These are phyloP conservation scores for Campylorhamphus procurvoides DNA, from an alignment of 2,113 vertebrate genomes.

Conservation along the genomic window DNA sequence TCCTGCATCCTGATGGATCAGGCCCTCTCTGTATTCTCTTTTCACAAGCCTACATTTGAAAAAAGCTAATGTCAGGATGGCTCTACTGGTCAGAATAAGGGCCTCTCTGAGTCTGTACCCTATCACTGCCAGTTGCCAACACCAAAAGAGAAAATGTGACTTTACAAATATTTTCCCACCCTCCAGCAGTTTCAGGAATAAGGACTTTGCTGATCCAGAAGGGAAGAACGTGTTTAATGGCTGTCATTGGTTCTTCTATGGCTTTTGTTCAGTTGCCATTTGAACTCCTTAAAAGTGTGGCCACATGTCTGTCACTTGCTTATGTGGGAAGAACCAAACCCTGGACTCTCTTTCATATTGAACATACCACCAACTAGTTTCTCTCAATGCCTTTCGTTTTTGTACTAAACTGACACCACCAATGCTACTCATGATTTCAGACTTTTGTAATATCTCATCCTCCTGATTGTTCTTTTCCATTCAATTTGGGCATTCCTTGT, in stretches of 20 bases:
- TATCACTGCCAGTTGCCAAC: background rate
- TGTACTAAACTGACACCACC: background rate
- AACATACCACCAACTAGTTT: background rate
- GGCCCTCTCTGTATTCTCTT: background rate
- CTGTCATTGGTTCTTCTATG: background rate
- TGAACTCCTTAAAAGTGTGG: background rate
- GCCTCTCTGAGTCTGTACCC: too few relatives aligned
- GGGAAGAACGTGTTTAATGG: background rate
- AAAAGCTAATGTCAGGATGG: background rate
- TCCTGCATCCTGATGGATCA: background rate
- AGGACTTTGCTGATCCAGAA: background rate
- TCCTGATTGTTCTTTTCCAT: background rate
- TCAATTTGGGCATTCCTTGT: background rate
- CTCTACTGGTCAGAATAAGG: background rate
- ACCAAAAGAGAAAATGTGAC: background rate
- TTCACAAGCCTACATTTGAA: background rate
- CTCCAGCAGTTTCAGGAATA: background rate
- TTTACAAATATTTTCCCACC: background rate
- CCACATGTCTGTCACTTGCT: background rate
- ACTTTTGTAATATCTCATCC: background rate
- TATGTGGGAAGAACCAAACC: background rate
- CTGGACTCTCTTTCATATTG: background rate
- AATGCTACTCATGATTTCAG: background rate
- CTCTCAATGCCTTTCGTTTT: background rate
- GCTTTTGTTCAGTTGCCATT: background rate